These are phyloP conservation scores for Eristalinus aeneus DNA, from an alignment of 2,888 invertebrate species.

Conservation along the genomic window DNA sequence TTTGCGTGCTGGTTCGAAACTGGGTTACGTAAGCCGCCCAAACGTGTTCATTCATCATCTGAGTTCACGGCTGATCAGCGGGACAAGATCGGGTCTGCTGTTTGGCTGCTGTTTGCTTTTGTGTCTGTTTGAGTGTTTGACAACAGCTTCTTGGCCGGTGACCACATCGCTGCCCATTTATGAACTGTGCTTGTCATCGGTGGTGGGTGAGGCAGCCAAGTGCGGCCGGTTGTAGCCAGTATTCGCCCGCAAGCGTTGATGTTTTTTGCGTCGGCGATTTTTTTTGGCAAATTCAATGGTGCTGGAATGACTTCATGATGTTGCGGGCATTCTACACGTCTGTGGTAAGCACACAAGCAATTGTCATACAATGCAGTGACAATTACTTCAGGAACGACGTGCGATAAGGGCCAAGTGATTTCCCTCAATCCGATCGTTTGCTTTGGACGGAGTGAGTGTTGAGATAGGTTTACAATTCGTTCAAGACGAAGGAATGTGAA, in stretches of 20 bases:
- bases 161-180: background rate
- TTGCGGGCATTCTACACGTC: background rate
- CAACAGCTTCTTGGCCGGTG: background rate
- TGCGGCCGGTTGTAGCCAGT: too few relatives aligned
- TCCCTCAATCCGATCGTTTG: background rate
- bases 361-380: background rate
- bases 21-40: background rate
- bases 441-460: background rate
- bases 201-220: background rate
- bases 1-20: background rate
- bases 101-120: background rate
- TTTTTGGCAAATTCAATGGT: slow-evolving; percentile 1
- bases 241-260: background rate
- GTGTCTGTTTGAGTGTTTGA: background rate
- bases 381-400: background rate
- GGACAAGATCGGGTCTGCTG: background rate
- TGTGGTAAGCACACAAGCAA: background rate
- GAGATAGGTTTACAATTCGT: too few relatives aligned
- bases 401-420: background rate
- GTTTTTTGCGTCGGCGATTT: slow-evolving; percentile 6
- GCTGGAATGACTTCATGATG: background rate
- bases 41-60: background rate
- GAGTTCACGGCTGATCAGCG: background rate
- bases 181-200: background rate
- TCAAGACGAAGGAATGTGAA: too few relatives aligned